A percentile compares a stretch with the other conserved stretches of the same genome.
Conservation (phyloP, 1,140 invertebrate species). For the Camponotus floridanus region DNA sequence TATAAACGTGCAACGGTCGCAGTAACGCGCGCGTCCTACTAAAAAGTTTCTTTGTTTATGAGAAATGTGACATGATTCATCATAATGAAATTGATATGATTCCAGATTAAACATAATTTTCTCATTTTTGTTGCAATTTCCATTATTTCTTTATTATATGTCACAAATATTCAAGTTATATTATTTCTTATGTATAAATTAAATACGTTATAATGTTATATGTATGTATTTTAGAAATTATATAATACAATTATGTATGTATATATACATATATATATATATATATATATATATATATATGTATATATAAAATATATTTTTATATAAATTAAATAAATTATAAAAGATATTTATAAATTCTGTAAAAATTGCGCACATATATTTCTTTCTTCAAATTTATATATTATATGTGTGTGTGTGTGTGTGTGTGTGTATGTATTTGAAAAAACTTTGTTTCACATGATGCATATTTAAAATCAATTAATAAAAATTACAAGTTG, state of each 20-base stretch:
- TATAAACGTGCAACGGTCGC: slow-evolving; percentile 30
- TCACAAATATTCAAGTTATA: background rate
- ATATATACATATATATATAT: background rate
- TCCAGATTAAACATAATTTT: slow-evolving; percentile 10
- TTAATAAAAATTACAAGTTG: too few relatives aligned
- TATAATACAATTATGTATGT: background rate
- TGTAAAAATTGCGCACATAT: too few relatives aligned
- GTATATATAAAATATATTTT: background rate
- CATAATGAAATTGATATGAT: background rate
- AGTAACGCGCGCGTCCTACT: background rate
- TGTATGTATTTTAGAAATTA: too few relatives aligned
- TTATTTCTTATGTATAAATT: background rate
- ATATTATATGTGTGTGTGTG: too few relatives aligned
- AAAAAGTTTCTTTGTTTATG: slow-evolving; percentile 45
- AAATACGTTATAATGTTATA: too few relatives aligned
- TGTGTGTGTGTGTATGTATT: too few relatives aligned
- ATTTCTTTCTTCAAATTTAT: too few relatives aligned
- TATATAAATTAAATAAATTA: background rate
- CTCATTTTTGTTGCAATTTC: background rate
- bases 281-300: background rate
- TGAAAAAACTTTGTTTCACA: too few relatives aligned
- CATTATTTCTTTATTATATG: background rate
- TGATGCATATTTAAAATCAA: too few relatives aligned
- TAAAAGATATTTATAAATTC: background rate
- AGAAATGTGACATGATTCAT: slow-evolving; percentile 35